These are phyloP conservation scores for Danionella cerebrum DNA, from an alignment of 2,113 vertebrate genomes.

Conservation along the genomic window DNA sequence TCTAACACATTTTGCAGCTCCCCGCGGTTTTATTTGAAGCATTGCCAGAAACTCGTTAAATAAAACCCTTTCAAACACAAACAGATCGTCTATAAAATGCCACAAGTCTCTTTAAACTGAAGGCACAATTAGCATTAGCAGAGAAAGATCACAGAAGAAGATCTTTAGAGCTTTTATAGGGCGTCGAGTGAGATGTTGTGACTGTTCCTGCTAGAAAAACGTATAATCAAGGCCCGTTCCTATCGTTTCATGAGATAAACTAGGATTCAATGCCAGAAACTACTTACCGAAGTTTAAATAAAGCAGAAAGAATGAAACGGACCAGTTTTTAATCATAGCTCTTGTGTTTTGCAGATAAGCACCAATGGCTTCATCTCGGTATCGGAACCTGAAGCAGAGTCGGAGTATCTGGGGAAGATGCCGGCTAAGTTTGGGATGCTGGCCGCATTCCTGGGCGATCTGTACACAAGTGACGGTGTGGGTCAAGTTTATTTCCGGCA, in stretches of 20 bases:
- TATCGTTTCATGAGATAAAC: neutral
- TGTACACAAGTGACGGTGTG: slow-evolving; percentile 71
- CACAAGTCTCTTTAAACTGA: neutral
- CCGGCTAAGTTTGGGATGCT: slow-evolving; percentile 72
- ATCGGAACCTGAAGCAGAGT: slow-evolving; percentile 58
- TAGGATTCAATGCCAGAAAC: no score
- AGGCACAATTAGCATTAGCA: neutral
- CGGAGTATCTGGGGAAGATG: slow-evolving; percentile 70
- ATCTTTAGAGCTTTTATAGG: neutral
- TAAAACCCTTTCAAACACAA: neutral
- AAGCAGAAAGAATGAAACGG: neutral
- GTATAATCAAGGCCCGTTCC: no score
- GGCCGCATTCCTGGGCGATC: slow-evolving; percentile 78
- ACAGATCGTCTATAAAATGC: neutral
- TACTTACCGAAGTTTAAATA: no score
- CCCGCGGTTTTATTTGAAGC: neutral
- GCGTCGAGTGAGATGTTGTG: neutral
- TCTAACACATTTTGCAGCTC: neutral
- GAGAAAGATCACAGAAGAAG: neutral
- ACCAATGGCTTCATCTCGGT: slow-evolving; percentile 83
- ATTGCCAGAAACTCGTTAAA: neutral
- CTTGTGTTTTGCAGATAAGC: slow-evolving; percentile 61
- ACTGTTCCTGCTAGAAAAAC: neutral
- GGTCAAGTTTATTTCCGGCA: slow-evolving; percentile 77
- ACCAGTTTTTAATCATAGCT: no score